phyloP scores from a whole-genome alignment of 2,888 invertebrate genomes.

The Prosopocoilus inquinatus region DNA sequence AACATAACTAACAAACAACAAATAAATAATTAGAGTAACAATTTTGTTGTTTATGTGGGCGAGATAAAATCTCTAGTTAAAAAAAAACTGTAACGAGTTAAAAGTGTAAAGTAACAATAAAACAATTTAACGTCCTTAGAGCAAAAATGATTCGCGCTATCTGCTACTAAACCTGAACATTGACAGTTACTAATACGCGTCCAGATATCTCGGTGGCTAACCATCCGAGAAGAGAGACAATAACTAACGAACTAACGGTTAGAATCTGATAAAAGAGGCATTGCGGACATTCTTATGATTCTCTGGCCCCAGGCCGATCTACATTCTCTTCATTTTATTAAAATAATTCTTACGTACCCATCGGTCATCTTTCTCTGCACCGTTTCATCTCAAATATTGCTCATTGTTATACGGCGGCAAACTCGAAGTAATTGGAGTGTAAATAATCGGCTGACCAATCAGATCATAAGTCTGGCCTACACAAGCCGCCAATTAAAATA shows the following conservation, averaged over 20 bases:
- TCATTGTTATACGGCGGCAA: conserved; percentile 18
- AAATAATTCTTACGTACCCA: conserved; percentile 15
- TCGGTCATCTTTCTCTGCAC: conserved; percentile 15
- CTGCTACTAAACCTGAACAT: conserved; percentile 31
- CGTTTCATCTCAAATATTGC: conserved; percentile 16
- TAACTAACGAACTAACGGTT: conserved; percentile 45
- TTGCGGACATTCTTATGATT: conserved; percentile 41
- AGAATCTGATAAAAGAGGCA: conserved; percentile 43
- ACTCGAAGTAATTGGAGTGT: conserved; percentile 34
- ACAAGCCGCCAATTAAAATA: conserved; percentile 33
- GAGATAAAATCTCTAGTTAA: neutral
- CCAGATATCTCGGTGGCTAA: conserved; percentile 40
- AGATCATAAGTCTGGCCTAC: conserved; percentile 30
- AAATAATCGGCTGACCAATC: conserved; percentile 34
- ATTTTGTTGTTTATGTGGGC: neutral
- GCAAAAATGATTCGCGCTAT: conserved; percentile 31
- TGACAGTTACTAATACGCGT: conserved; percentile 45
- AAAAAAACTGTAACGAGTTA: neutral
- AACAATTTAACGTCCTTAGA: conserved; percentile 15
- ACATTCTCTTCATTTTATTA: conserved; percentile 29
- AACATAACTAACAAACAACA: too few relatives aligned
- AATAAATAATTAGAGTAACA: neutral
- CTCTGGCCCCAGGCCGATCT: conserved; percentile 31
- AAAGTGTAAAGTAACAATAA: conserved; percentile 8
- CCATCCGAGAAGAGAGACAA: conserved; percentile 43